Evolutionary conservation across 2,888 invertebrate genomes (phyloP).

Genomic region (Sturmia bella): DNA sequence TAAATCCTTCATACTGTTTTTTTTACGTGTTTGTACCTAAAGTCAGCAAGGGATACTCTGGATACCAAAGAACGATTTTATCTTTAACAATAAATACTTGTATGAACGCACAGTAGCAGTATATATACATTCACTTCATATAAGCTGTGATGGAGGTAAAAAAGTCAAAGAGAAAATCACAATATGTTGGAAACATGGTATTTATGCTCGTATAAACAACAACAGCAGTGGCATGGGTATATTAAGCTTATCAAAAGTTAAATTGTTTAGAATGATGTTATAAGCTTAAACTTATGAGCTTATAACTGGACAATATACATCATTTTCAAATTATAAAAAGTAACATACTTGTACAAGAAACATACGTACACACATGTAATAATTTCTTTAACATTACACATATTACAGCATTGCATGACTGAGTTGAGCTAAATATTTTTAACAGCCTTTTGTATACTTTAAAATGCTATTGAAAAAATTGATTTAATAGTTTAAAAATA

Average conservation of each 20-base stretch:
- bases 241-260: conserved; percentile 67
- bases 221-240: neutral
- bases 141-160: neutral
- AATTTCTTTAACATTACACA: conserved; percentile 46
- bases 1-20: conserved; percentile 55
- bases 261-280: conserved; percentile 69
- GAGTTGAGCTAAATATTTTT: conserved; percentile 31
- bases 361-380: neutral
- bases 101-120: neutral
- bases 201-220: neutral
- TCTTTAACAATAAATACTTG: conserved; percentile 23
- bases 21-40: conserved; percentile 58
- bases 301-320: conserved; percentile 61
- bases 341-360: neutral
- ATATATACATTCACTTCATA: neutral
- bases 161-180: conserved; percentile 32
- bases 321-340: conserved; percentile 19
- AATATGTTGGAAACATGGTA: conserved; percentile 36
- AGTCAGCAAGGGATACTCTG: conserved; percentile 20
- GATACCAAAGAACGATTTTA: conserved; percentile 29
- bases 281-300: conserved; percentile 61
- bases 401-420: conserved; percentile 38
- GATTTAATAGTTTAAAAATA: too few relatives aligned
- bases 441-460: conserved; percentile 17
- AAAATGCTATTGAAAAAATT: conserved; percentile 5